Conservation (phyloP, 2,113 vertebrate genomes). For the Aegotheles bennettii region DNA sequence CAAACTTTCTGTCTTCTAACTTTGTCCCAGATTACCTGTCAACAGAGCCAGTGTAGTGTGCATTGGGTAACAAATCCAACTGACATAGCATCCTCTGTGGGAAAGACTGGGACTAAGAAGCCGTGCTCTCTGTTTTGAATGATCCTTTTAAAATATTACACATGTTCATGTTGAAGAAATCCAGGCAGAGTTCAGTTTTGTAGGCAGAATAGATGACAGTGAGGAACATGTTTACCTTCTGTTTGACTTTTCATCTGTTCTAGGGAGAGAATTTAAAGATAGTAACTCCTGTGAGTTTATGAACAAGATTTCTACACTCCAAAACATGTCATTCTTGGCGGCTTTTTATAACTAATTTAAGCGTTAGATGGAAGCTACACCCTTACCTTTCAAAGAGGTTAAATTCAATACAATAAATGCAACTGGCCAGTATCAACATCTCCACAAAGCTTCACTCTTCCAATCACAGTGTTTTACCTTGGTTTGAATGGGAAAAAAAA, state of each 20-base stretch:
- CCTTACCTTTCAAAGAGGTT: neutral
- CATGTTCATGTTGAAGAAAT: neutral
- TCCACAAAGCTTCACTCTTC: neutral
- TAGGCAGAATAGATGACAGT: neutral
- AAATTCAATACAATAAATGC: neutral
- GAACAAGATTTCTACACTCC: neutral
- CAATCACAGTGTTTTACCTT: neutral
- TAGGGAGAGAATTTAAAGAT: neutral
- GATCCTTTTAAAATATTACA: neutral
- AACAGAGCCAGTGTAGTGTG: neutral
- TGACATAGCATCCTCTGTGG: neutral
- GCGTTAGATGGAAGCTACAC: neutral
- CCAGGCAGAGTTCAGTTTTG: neutral
- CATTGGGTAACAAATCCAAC: neutral
- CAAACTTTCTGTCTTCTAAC: neutral
- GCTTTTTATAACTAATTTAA: neutral
- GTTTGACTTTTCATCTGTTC: neutral
- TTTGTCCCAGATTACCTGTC: neutral
- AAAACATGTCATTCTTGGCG: neutral
- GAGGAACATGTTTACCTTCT: neutral
- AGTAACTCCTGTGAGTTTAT: neutral
- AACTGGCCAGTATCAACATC: neutral
- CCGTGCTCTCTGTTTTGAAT: neutral
- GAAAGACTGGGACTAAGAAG: neutral
- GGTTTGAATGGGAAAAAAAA: neutral